These are phyloP conservation scores for Alouatta palliata DNA, from an alignment of 2,113 vertebrate species.

Conservation along the genomic window DNA sequence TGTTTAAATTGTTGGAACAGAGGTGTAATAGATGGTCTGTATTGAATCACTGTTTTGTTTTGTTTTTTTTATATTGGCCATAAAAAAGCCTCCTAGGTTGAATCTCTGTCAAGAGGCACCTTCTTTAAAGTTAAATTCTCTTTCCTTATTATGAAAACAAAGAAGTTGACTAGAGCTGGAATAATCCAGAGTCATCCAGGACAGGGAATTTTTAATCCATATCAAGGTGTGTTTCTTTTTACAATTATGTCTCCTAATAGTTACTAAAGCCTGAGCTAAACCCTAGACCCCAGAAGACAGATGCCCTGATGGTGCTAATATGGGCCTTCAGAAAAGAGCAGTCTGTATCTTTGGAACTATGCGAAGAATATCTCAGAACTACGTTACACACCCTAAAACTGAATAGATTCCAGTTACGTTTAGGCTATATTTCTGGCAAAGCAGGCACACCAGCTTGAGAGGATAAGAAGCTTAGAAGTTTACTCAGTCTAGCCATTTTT, in stretches of 20 bases:
- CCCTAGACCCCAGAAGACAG: neutral
- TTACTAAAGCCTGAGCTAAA: neutral
- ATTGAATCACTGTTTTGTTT: neutral
- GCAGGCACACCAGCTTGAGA: neutral
- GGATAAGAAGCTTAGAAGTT: neutral
- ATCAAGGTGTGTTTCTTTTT: neutral
- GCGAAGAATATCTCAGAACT: neutral
- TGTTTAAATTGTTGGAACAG: neutral
- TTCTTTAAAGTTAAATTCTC: neutral
- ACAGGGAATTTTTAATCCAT: neutral
- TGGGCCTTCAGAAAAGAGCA: neutral
- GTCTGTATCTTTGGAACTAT: neutral
- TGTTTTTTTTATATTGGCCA: neutral
- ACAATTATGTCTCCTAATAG: neutral
- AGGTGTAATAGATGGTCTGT: neutral
- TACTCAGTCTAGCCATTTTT: neutral
- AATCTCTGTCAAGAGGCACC: neutral
- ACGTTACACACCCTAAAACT: neutral
- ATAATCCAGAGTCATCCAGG: neutral
- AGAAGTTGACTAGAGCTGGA: neutral
- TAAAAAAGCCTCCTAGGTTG: neutral
- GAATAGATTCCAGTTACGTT: neutral
- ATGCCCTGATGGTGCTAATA: neutral
- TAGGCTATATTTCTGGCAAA: neutral
- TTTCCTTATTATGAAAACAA: neutral